Conservation (phyloP, 2,797 vertebrate species). For the Hemitrygon akajei region DNA sequence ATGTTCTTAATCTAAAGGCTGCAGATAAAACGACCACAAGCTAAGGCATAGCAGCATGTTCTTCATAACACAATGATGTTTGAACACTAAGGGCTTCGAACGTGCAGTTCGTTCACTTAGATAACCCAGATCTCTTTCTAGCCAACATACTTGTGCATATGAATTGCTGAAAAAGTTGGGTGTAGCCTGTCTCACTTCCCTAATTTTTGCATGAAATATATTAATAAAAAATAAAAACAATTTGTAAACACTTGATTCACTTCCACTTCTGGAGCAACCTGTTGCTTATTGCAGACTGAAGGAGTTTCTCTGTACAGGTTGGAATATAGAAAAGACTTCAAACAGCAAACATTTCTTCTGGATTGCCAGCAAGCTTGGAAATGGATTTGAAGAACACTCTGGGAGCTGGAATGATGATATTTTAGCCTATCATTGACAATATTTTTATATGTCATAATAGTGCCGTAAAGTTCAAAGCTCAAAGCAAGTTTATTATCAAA, state of each 20-base stretch:
- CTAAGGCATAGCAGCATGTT: not conserved
- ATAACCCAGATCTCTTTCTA: not conserved
- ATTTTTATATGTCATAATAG: not conserved
- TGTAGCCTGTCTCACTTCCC: not conserved
- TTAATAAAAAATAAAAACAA: not conserved
- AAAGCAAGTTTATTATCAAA: no score
- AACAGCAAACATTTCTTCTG: slow-evolving; percentile 8
- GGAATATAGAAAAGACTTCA: not conserved
- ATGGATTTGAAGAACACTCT: not conserved
- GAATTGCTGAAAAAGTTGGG: not conserved
- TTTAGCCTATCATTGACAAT: not conserved
- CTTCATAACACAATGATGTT: not conserved
- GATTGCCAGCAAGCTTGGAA: not conserved
- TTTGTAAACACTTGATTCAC: not conserved
- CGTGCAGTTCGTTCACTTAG: not conserved
- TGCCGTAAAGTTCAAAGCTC: not conserved
- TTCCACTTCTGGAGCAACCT: not conserved
- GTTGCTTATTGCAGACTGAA: not conserved
- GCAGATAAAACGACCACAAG: slow-evolving; percentile 17
- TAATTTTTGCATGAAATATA: not conserved
- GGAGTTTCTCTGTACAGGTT: not conserved
- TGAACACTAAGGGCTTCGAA: not conserved
- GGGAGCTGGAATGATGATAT: not conserved
- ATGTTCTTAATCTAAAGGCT: not conserved
- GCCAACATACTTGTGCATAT: not conserved